Evolutionary conservation across 1,140 invertebrate genomes (phyloP), one percentile per base, ranked within the genome.

Genomic region (Calephelis virginiensis): DNA sequence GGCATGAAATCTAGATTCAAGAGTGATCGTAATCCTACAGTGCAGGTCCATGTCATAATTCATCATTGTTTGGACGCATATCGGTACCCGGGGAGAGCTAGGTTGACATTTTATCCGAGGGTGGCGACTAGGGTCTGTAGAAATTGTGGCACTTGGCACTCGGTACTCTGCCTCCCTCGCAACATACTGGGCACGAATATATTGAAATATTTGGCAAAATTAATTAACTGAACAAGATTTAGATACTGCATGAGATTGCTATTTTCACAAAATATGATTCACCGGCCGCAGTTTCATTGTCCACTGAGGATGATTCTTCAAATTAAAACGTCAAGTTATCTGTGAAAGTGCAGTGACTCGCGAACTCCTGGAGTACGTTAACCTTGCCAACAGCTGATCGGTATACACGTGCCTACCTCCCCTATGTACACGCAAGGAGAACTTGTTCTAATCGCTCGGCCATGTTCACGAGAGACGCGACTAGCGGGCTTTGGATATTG

Each of bases 321-420:
- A 59, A 59, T 59, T 38, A 59, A 59, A 59, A 59, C 53, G 53
- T 59, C 53, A 59, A 59, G 64, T 70, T 68, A 63, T 50, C 69
- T 68, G 45, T 45, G 70, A 63, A 63, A 72, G 78, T 78, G 70
- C 76, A 70, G 68, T 80, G 78, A 78, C 76, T 72, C 72, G n/a
- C 45, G 66, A 63, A 69, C 70, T 73, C 75, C 74, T 77, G 69
- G 66, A 63, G 73, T 64, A 47, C 77, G 73, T 73, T 71, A 70
- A 74, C 77, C 74, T 66, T 69, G 17, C 70, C 64, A 72, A 75
- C 79, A 81, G 79, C 79, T 81, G 79, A 81, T 78, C 70, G 70
- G 63, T 61, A 71, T 73, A 74, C 79, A 81, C 79, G 79, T 81
- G 77, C 73, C 68, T 61, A 63, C 68, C 66, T 68, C 66, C 49